Evolutionary conservation across 2,113 vertebrate genomes (phyloP), one percentile per base, ranked within the genome.

Genomic region (Catagonus wagneri): DNA sequence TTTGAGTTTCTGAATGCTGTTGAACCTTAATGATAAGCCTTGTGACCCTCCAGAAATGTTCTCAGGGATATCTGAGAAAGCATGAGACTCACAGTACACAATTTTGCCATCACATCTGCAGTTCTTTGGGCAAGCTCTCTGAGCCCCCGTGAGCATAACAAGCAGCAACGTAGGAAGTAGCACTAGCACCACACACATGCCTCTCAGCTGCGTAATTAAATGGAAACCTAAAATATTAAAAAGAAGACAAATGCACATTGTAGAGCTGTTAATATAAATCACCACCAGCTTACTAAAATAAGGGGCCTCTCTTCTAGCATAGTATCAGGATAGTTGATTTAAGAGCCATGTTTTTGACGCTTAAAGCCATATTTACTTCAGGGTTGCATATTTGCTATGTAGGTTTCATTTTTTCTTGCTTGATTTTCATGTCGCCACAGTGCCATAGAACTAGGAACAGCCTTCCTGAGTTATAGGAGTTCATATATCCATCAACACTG

Each of bases 41-140:
- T 99, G 99, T 10, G 99, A 99, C 96, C 99, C 99, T 7, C 98
- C 98, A 6, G 99, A 99, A 97, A 99, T 99, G 74, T 99, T 99
- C 97, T 98, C 99, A 16, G 99, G 99, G 98, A 99, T 99, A 90
- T 99, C 99, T 72, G 99, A 98, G 93, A 99, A 99, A 5, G 99
- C 99, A 19, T 99, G 99, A 76, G 99, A 99, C 96, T 99, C 99
- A 39, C 99, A 99, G 98, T 99, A 99, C 74, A 99, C 99, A 91
- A 99, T 99, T 98, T 99, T 99, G 97, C 99, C 99, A 93, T 99
- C 99, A 60, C 99, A 99, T 97, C 99, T 98, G 98, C 99, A 99
- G 98, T 98, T 99, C 98, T 97, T 99, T 92, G 99, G 99, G 98
- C 99, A 99, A 93, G 99, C 99, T 95, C 99, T 99, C 98, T 99